A percentile compares a stretch with the other conserved stretches of the same genome.
These are phyloP conservation scores for Heliconius hermathena DNA, from an alignment of 1,140 invertebrate species.

Conservation along the genomic window DNA sequence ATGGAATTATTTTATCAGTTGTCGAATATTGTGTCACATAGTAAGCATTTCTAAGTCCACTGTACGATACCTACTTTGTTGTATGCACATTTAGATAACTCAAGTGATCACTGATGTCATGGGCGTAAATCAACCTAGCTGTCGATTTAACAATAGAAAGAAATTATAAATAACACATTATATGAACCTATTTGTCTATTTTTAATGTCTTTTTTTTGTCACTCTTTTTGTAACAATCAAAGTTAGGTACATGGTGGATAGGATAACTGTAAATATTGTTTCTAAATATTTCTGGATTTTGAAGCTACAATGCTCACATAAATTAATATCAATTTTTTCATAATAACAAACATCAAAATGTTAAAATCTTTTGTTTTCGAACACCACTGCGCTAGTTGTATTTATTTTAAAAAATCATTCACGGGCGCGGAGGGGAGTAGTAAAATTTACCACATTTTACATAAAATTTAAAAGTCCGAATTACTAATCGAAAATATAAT, in stretches of 20 bases:
- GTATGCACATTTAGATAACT: not conserved
- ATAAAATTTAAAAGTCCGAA: not conserved
- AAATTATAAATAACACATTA: not conserved
- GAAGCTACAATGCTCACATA: not conserved
- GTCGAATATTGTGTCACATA: conserved; percentile 19
- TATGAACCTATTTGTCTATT: not conserved
- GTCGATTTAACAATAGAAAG: not conserved
- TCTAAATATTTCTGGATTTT: not conserved
- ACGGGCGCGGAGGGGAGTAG: too few species aligned
- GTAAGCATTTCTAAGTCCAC: not conserved
- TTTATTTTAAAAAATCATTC: not conserved
- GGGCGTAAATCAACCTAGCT: not conserved
- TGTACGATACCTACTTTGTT: not conserved
- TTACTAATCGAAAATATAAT: not conserved
- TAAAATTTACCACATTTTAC: conserved; percentile 1
- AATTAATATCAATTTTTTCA: not conserved
- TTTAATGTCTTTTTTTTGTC: conserved; percentile 6
- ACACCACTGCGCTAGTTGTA: not conserved
- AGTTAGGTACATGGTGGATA: too few species aligned
- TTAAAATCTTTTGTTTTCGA: not conserved
- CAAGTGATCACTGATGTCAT: not conserved
- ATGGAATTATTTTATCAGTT: too few species aligned
- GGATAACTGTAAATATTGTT: not conserved
- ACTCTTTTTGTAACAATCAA: too few species aligned
- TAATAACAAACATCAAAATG: not conserved